Evolutionary conservation across 2,888 invertebrate species (phyloP).

Genomic region (Entomobrya multifasciata): DNA sequence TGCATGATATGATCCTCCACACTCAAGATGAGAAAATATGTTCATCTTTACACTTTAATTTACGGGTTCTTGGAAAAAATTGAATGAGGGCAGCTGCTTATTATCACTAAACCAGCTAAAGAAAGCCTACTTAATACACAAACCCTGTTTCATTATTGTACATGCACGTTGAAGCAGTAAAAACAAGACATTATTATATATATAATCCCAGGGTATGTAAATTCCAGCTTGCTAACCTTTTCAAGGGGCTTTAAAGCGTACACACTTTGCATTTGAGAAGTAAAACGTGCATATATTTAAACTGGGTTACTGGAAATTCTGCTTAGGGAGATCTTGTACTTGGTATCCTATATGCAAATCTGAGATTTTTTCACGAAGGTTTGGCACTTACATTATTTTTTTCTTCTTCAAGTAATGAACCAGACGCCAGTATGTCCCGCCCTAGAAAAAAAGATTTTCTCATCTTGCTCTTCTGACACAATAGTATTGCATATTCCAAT

Average conservation of each 20-base stretch:
- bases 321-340: not conserved
- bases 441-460: not conserved
- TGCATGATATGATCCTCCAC: not conserved
- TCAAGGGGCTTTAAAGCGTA: conserved; percentile 28
- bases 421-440: conserved; percentile 49
- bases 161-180: not conserved
- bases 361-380: not conserved
- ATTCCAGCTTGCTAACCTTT: conserved; percentile 7
- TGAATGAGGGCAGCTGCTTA: conserved; percentile 54
- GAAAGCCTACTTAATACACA: not conserved
- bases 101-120: not conserved
- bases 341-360: conserved; percentile 35
- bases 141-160: not conserved
- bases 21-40: conserved; percentile 55
- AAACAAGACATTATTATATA: not conserved
- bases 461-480: conserved; percentile 2
- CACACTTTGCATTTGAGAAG: conserved; percentile 7
- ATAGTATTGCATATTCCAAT: conserved; percentile 60
- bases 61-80: conserved; percentile 68
- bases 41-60: conserved; percentile 58
- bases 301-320: conserved; percentile 55
- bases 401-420: conserved; percentile 46
- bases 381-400: not conserved
- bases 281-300: conserved; percentile 42
- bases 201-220: too few relatives aligned